These are phyloP conservation scores for Rousettus leschenaultii DNA, from an alignment of 2,113 vertebrate species.

Conservation along the genomic window DNA sequence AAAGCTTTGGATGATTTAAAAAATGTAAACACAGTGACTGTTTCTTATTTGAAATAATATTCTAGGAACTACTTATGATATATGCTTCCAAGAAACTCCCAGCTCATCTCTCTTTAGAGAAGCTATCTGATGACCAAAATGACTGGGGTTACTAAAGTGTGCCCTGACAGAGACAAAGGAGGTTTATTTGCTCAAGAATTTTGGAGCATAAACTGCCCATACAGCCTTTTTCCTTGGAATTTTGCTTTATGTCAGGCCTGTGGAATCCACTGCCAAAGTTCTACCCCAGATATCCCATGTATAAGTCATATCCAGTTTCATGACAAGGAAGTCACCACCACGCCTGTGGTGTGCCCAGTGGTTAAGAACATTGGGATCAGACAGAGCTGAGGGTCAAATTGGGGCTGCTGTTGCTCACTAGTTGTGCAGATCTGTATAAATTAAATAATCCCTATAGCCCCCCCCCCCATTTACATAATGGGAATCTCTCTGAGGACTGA, in stretches of 20 bases:
- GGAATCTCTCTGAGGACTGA: background rate
- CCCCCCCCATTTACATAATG: background rate
- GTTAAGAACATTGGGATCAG: background rate
- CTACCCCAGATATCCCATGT: background rate
- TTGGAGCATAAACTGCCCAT: background rate
- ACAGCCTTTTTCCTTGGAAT: background rate
- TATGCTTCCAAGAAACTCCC: background rate
- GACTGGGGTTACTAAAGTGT: background rate
- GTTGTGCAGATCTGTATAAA: background rate
- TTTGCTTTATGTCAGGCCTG: background rate
- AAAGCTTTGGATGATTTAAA: background rate
- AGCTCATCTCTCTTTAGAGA: background rate
- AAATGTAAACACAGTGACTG: background rate
- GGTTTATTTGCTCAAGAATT: background rate
- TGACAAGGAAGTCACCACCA: background rate
- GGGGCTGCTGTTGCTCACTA: background rate
- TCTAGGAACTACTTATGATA: background rate
- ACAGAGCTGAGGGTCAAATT: background rate
- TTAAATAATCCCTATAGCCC: background rate
- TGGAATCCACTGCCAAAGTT: background rate
- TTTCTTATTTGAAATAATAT: constrained; percentile 1
- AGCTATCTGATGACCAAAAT: background rate
- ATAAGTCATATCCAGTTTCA: background rate
- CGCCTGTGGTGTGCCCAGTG: fast-evolving
- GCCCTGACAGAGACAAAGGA: background rate